These are phyloP conservation scores for Sebastes schlegelii DNA, from an alignment of 2,113 vertebrate genomes.

Conservation along the genomic window DNA sequence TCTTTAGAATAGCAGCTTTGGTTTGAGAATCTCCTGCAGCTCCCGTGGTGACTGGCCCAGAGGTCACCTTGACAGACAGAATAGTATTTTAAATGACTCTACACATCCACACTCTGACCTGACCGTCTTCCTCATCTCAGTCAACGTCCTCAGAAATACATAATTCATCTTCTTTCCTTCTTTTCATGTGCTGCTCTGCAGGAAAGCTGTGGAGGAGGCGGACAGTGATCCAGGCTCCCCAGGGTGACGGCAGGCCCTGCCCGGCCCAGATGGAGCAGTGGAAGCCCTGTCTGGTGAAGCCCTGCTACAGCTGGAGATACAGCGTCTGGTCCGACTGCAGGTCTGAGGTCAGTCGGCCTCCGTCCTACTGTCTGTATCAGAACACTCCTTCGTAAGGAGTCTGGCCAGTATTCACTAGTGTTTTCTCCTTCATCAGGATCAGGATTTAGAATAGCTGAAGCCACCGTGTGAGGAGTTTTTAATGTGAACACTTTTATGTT, in stretches of 20 bases:
- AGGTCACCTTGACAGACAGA: slow-evolving; percentile 21
- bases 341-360: slow-evolving; percentile 87
- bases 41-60: background rate
- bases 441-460: background rate
- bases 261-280: slow-evolving; percentile 92
- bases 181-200: slow-evolving; percentile 60
- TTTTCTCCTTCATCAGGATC: no score
- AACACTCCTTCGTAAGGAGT: no score
- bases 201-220: slow-evolving; percentile 93
- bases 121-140: background rate
- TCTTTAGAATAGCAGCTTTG: background rate
- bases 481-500: background rate
- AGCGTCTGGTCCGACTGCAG: slow-evolving; percentile 92
- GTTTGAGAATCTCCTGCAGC: background rate
- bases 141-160: slow-evolving; percentile 10
- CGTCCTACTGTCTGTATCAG: background rate
- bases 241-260: slow-evolving; percentile 96
- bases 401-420: no score
- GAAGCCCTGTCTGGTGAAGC: slow-evolving; percentile 95
- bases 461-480: background rate
- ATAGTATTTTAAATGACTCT: background rate
- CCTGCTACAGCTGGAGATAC: slow-evolving; percentile 95
- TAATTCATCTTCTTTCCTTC: background rate
- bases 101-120: background rate
- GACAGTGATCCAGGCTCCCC: slow-evolving; percentile 90